A percentile compares a stretch with the other conserved stretches of the same genome.
Evolutionary conservation across 1,140 invertebrate species (phyloP).

Genomic region (Kradibia gibbosae): DNA sequence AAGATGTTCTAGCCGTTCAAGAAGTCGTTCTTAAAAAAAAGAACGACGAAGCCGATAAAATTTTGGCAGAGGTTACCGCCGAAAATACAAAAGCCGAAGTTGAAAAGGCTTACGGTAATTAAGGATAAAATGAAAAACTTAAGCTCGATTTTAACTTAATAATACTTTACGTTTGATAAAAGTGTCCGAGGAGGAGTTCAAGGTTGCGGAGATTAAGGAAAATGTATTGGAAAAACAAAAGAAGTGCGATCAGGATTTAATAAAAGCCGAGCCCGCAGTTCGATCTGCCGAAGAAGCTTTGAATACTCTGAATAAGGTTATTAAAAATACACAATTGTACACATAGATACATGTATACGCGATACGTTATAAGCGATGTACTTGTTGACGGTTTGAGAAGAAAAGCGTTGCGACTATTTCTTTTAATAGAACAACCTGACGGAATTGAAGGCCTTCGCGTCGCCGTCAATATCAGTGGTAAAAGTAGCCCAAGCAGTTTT

Average conservation of each 20-base stretch:
- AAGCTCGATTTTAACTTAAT: background rate
- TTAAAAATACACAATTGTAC: background rate
- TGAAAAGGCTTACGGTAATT: constrained; percentile 85
- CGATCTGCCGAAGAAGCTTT: constrained; percentile 90
- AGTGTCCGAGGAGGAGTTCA: constrained; percentile 88
- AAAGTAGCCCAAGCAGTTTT: constrained; percentile 91
- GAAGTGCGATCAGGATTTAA: constrained; percentile 91
- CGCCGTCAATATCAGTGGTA: constrained; percentile 85
- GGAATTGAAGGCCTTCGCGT: constrained; percentile 94
- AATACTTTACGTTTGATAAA: background rate
- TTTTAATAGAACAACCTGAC: constrained; percentile 83
- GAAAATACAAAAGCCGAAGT: constrained; percentile 92
- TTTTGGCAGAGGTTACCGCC: constrained; percentile 90
- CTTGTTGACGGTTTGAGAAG: too few species aligned
- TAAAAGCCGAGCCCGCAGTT: constrained; percentile 92
- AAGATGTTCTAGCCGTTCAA: constrained; percentile 88
- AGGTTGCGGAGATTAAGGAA: constrained; percentile 90
- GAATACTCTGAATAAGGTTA: constrained; percentile 91
- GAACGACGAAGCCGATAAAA: constrained; percentile 90
- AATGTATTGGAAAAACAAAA: constrained; percentile 88
- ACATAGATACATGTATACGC: too few species aligned
- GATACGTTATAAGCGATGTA: too few species aligned
- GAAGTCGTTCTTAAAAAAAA: constrained; percentile 91
- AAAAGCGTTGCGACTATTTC: too few species aligned
- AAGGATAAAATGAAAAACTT: background rate